Conservation (phyloP, 2,888 invertebrate genomes). For the Dryadula phaetusa region DNA sequence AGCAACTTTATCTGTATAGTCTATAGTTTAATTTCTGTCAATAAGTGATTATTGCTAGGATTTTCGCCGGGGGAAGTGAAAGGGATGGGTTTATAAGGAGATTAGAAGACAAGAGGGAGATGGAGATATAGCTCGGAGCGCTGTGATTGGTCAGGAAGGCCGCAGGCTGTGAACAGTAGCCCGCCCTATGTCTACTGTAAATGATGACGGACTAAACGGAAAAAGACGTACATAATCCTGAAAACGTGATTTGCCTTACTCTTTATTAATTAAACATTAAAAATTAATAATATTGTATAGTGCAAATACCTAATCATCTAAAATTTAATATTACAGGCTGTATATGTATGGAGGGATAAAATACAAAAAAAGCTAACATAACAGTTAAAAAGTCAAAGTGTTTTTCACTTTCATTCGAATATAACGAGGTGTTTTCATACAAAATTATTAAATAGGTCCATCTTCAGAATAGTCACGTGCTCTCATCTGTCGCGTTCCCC, state of each 20-base stretch:
- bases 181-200: conserved; percentile 85
- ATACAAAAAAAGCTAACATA: not conserved
- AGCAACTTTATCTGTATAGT: conserved; percentile 55
- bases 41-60: conserved; percentile 66
- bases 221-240: conserved; percentile 60
- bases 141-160: conserved; percentile 85
- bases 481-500: conserved; percentile 51
- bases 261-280: not conserved
- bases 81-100: conserved; percentile 65
- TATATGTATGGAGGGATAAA: too few species aligned
- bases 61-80: conserved; percentile 81
- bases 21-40: conserved; percentile 59
- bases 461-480: conserved; percentile 53
- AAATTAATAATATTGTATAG: not conserved
- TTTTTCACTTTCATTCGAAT: conserved; percentile 1
- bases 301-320: not conserved
- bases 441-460: conserved; percentile 29
- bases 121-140: conserved; percentile 80
- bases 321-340: not conserved
- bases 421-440: conserved; percentile 10
- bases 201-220: conserved; percentile 66
- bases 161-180: conserved; percentile 85
- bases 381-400: not conserved
- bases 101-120: conserved; percentile 61
- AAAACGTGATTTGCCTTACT: conserved; percentile 25